Evolutionary conservation across 2,113 vertebrate genomes (phyloP).

Genomic region (Lepisosteus osseus): DNA sequence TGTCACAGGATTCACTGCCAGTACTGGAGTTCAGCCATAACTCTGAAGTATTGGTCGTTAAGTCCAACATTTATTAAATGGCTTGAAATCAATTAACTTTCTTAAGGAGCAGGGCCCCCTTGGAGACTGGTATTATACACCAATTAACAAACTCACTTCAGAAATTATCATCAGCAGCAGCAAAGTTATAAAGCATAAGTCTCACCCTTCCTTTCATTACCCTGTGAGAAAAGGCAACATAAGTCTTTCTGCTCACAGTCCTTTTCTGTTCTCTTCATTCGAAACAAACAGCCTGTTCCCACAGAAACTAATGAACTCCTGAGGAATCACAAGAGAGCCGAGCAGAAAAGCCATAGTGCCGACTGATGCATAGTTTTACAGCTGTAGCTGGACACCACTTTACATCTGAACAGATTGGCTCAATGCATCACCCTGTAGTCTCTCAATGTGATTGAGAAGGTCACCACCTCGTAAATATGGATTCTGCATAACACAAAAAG

Average conservation of each 20-base stretch:
- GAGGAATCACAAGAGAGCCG: constrained; percentile 10
- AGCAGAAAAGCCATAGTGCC: not conserved
- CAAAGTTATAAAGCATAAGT: too few relatives aligned
- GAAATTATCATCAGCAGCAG: not conserved
- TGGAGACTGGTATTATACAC: constrained; percentile 1
- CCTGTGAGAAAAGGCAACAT: too few relatives aligned
- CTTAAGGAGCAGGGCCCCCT: constrained; percentile 20
- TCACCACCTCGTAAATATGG: too few relatives aligned
- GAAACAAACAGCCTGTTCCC: constrained; percentile 7
- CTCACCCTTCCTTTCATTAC: too few relatives aligned
- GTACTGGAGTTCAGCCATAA: constrained; percentile 20
- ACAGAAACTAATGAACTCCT: not conserved
- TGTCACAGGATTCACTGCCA: constrained; percentile 23
- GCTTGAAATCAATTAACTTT: constrained; percentile 21
- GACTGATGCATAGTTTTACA: too few relatives aligned
- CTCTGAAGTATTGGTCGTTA: constrained; percentile 17
- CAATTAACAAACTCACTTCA: constrained; percentile 11
- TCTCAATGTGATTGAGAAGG: too few relatives aligned
- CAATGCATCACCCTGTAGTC: too few relatives aligned
- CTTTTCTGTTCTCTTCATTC: too few relatives aligned
- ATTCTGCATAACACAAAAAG: too few relatives aligned
- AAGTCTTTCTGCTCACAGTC: too few relatives aligned
- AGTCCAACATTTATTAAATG: constrained; percentile 24
- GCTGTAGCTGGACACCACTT: too few relatives aligned
- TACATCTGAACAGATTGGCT: too few relatives aligned